Evolutionary conservation across 2,113 vertebrate species (phyloP), one percentile per base, ranked within the genome.

Genomic region (Dicaeum eximium): DNA sequence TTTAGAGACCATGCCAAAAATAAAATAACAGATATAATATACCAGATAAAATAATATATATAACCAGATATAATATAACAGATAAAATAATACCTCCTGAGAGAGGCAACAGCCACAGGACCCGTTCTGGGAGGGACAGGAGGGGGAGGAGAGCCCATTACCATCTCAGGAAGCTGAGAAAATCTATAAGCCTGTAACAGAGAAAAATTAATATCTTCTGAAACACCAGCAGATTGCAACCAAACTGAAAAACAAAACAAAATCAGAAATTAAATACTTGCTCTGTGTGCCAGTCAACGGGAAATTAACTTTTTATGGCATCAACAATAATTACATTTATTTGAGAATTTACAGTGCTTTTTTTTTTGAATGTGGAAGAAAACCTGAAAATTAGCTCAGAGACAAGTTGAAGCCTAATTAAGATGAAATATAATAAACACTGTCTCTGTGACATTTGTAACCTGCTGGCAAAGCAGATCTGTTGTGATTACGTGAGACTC

Each of bases 161-260:
- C 98, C 99, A 99, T 99, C 94, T 99, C 99, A 79, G 99, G 99
- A 95, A 99, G 99, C 97, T 99, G 99, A 75, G 99, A 99, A 98
- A 99, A 99, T 95, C 99, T 98, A 95, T 99, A 99, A 80, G 99
- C 98, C 99, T 99, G 96, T 45, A 62, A 86, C 62, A 91, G 69
- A 95, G 64, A 85, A 93, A 88, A 82, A 22, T 2, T 38, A 73
- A 3, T 28, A 18, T 66, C 58, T 83, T 62, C 54, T 96, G 57
- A 89, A 95, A 86, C 33, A 66, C 8, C 64, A 48, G 4, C 6
- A 80, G 16, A 58, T 18, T 30, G 53, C 77, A 54, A 18, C 50
- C 47, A 82, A 90, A 88, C 33, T 54, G 60, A 87, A 83, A 60
- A 54, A 3, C 4, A 61, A 16, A 66, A 47, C 24, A 54, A 54